Evolutionary conservation across 2,888 invertebrate genomes (phyloP).

Genomic region (Apodemia zela): DNA sequence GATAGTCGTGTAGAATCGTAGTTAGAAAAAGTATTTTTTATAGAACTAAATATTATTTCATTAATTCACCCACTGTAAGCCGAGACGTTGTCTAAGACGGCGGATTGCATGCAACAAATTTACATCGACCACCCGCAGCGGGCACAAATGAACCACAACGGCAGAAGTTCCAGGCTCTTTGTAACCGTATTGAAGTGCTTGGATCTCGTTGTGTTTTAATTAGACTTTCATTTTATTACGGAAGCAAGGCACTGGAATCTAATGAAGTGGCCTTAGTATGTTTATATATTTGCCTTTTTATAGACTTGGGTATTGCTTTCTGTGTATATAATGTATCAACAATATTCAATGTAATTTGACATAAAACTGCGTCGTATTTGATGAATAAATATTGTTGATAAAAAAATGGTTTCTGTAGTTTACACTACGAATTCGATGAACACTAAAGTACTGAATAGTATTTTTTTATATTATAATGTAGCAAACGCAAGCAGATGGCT

Average conservation of each 20-base stretch:
- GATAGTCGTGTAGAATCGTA: too few species aligned
- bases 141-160: background rate
- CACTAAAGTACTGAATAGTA: too few species aligned
- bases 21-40: too few species aligned
- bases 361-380: too few species aligned
- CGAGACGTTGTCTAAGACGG: background rate
- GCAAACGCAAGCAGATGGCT: too few species aligned
- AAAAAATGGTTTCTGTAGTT: too few species aligned
- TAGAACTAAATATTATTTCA: background rate
- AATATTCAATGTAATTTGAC: too few species aligned
- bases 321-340: too few species aligned
- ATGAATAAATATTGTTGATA: too few species aligned
- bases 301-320: background rate
- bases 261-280: background rate
- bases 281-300: background rate
- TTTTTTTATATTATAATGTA: too few species aligned
- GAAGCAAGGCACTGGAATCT: background rate
- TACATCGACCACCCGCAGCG: background rate
- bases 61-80: background rate
- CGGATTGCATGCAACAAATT: background rate
- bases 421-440: too few species aligned
- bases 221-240: background rate
- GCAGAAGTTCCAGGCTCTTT: background rate
- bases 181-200: slow-evolving; percentile 4
- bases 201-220: slow-evolving; percentile 3